These are phyloP conservation scores for Chlorodrepanis virens DNA, from an alignment of 2,113 vertebrate genomes.

Conservation along the genomic window DNA sequence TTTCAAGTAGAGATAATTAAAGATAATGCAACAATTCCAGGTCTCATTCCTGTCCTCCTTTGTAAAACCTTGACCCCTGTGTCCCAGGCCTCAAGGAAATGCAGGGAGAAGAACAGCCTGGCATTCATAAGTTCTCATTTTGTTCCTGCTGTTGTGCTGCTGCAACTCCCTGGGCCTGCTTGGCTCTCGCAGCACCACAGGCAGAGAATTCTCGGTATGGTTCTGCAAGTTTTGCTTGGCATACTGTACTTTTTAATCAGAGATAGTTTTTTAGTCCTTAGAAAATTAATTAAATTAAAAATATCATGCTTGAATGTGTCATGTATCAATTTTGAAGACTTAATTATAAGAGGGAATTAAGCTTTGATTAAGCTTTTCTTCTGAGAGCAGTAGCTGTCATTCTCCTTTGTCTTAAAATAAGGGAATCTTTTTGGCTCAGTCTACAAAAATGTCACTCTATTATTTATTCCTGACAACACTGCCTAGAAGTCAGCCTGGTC, in stretches of 20 bases:
- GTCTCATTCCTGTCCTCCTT: background rate
- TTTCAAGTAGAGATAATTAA: background rate
- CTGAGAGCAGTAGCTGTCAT: constrained; percentile 15
- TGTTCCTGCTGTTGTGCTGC: fast-evolving
- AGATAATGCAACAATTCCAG: background rate
- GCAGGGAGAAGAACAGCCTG: background rate
- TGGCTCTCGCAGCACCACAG: background rate
- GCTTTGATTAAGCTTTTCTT: constrained; percentile 59
- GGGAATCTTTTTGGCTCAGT: background rate
- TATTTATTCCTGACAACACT: background rate
- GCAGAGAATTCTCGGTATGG: background rate
- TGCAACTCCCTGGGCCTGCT: background rate
- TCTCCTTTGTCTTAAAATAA: constrained; percentile 32
- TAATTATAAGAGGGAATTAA: constrained; percentile 58
- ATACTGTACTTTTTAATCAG: background rate
- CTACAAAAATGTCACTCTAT: background rate
- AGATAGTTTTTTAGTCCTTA: background rate
- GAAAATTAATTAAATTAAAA: constrained; percentile 61
- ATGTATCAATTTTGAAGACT: constrained; percentile 56
- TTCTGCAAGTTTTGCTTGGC: constrained; percentile 3
- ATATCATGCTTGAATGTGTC: constrained; percentile 29
- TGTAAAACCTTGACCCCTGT: background rate
- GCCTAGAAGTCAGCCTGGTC: background rate
- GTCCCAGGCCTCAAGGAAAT: background rate
- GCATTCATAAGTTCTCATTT: background rate